Evolutionary conservation across 2,888 invertebrate genomes (phyloP).

Genomic region (Tachina fera): DNA sequence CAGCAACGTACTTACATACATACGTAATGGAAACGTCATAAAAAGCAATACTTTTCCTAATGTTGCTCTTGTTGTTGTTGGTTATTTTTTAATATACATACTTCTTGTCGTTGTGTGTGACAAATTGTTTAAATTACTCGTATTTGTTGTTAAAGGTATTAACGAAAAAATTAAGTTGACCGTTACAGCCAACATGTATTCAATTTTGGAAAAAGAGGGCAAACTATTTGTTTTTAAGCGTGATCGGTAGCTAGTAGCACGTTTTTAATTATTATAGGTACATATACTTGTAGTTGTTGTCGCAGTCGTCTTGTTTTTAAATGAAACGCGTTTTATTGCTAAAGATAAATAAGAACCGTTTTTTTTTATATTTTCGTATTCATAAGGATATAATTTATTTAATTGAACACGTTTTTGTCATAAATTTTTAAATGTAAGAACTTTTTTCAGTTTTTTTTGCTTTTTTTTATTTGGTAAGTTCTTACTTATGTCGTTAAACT

Average conservation of each 20-base stretch:
- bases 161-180: slow-evolving; percentile 53
- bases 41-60: slow-evolving; percentile 27
- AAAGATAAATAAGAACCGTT: slow-evolving; percentile 12
- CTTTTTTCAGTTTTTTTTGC: not conserved
- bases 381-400: slow-evolving; percentile 46
- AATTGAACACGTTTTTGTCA: slow-evolving; percentile 57
- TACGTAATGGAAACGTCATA: slow-evolving; percentile 20
- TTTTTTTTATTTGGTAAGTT: not conserved
- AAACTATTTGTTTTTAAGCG: slow-evolving; percentile 6
- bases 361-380: slow-evolving; percentile 26
- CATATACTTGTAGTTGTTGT: slow-evolving; percentile 9
- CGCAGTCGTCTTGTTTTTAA: slow-evolving; percentile 16
- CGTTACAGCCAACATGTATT: slow-evolving; percentile 45
- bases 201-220: slow-evolving; percentile 32
- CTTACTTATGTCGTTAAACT: not conserved
- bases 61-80: slow-evolving; percentile 20
- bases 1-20: not conserved
- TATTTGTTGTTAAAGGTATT: slow-evolving; percentile 32
- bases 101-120: slow-evolving; percentile 45
- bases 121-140: slow-evolving; percentile 45
- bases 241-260: slow-evolving; percentile 23
- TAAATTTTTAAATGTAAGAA: slow-evolving; percentile 27
- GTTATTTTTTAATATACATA: slow-evolving; percentile 21
- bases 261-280: slow-evolving; percentile 60
- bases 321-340: slow-evolving; percentile 41